Conservation (phyloP, 2,888 invertebrate species). For the Pristionchus maxplancki region DNA sequence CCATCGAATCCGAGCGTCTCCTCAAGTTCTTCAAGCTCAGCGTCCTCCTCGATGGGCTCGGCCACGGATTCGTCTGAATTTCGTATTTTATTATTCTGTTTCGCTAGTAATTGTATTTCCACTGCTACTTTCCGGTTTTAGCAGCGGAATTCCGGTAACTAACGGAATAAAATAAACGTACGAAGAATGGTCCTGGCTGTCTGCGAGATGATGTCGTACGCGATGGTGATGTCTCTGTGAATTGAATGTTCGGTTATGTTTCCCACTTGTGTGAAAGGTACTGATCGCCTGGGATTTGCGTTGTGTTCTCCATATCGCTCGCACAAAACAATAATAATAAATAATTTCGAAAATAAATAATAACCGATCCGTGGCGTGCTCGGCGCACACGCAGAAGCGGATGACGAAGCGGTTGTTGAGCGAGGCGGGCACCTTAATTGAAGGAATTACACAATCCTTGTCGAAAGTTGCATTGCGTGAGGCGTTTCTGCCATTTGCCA, state of each 20-base stretch:
- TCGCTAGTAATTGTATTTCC: neutral
- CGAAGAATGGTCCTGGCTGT: conserved; percentile 83
- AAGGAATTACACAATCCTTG: too few species aligned
- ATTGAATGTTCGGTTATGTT: conserved; percentile 83
- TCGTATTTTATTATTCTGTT: neutral
- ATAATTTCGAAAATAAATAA: too few species aligned
- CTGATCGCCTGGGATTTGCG: neutral
- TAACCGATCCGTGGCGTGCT: conserved; percentile 89
- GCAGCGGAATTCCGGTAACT: neutral
- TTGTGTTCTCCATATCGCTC: neutral
- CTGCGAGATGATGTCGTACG: conserved; percentile 80
- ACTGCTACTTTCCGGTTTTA: neutral
- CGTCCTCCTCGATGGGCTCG: conserved; percentile 69
- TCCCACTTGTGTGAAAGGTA: neutral
- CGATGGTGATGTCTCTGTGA: conserved; percentile 84
- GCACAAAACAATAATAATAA: too few species aligned
- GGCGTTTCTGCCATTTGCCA: neutral
- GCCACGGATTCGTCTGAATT: conserved; percentile 62
- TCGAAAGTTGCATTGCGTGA: conserved; percentile 1
- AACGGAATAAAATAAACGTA: conserved; percentile 77
- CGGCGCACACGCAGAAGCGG: conserved; percentile 91
- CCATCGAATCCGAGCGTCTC: conserved; percentile 52
- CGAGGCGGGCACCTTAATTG: conserved; percentile 71
- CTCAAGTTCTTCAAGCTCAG: conserved; percentile 69
- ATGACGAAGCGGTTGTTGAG: conserved; percentile 77